These are phyloP conservation scores for Aporophyla nigra DNA, from an alignment of 2,888 invertebrate species.

Conservation along the genomic window DNA sequence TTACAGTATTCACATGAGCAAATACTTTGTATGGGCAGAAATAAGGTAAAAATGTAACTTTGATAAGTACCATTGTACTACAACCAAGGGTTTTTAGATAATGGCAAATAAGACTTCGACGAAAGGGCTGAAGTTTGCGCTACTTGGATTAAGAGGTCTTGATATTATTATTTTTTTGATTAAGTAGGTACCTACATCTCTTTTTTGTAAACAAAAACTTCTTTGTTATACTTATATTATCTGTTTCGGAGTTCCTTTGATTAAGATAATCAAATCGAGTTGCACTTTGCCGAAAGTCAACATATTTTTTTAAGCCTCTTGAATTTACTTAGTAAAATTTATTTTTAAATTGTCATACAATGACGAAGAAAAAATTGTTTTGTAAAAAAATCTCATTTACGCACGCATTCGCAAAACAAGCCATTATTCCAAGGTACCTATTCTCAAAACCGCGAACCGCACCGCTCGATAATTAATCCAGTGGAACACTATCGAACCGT, in stretches of 20 bases:
- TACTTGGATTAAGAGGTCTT: slow-evolving; percentile 37
- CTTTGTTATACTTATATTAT: slow-evolving; percentile 1
- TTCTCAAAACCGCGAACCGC: slow-evolving; percentile 69
- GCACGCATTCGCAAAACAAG: slow-evolving; percentile 6
- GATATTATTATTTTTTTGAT: slow-evolving; percentile 11
- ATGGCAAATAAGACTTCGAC: slow-evolving; percentile 24
- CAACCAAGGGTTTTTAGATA: slow-evolving; percentile 28
- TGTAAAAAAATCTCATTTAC: not conserved
- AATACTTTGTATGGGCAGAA: slow-evolving; percentile 41
- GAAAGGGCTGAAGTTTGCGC: slow-evolving; percentile 53
- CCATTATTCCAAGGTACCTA: slow-evolving; percentile 45
- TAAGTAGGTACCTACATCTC: too few species aligned
- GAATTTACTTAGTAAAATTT: too few species aligned
- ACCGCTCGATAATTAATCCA: slow-evolving; percentile 76
- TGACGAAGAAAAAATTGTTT: not conserved
- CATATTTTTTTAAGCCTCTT: too few species aligned
- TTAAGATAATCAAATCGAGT: slow-evolving; percentile 2
- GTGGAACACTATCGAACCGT: slow-evolving; percentile 77
- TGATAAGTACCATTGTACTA: slow-evolving; percentile 21
- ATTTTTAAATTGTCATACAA: too few species aligned
- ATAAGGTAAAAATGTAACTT: slow-evolving; percentile 19
- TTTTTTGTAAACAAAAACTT: not conserved
- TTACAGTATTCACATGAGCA: slow-evolving; percentile 44
- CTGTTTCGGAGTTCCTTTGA: slow-evolving; percentile 13
- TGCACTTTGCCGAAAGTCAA: not conserved